phyloP scores from a whole-genome alignment of 2,797 vertebrate genomes.

The Amniataba percoides region DNA sequence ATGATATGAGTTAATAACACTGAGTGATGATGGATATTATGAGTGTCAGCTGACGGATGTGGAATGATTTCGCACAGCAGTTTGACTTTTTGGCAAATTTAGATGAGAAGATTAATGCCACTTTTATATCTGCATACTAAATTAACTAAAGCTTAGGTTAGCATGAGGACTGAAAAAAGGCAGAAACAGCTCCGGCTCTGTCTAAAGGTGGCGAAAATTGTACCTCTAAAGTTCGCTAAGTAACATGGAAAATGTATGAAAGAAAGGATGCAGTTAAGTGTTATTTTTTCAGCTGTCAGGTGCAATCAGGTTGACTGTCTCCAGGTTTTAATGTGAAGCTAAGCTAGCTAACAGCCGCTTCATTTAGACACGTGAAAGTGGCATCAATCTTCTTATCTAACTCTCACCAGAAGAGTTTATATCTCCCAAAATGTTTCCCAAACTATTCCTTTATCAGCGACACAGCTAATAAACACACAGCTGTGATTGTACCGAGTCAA shows the following conservation, averaged over 20 bases:
- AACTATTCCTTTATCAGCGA: not conserved
- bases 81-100: conserved; percentile 25
- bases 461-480: conserved; percentile 29
- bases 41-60: conserved; percentile 14
- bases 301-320: not conserved
- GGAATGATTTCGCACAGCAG: conserved; percentile 32
- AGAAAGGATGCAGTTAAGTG: not conserved
- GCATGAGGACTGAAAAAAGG: not conserved
- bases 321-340: not conserved
- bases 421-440: not conserved
- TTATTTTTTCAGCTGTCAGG: not conserved
- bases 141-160: not conserved
- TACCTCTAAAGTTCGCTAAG: not conserved
- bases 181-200: not conserved
- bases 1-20: conserved; percentile 31
- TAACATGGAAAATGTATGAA: too few relatives aligned
- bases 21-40: conserved; percentile 30
- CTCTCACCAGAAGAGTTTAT: not conserved
- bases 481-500: conserved; percentile 56
- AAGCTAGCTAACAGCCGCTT: not conserved
- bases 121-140: not conserved
- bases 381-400: not conserved
- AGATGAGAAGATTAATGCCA: not conserved
- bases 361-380: not conserved
- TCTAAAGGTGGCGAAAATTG: not conserved